Evolutionary conservation across 2,113 vertebrate genomes (phyloP), one percentile per base, ranked within the genome.

Genomic region (Callocephalon fimbriatum): DNA sequence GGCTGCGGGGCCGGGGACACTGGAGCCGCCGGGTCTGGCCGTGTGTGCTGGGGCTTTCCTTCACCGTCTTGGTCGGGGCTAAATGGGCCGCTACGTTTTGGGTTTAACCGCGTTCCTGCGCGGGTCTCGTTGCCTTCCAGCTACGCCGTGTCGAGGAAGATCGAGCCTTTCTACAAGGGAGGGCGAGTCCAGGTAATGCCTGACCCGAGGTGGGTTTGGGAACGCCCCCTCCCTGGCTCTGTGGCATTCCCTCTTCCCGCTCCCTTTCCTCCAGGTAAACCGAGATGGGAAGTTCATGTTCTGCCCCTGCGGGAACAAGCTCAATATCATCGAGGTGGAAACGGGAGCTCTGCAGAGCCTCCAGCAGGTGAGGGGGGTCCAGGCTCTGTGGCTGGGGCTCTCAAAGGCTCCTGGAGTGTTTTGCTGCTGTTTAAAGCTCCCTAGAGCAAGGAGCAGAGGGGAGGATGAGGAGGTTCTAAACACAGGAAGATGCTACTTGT

Each of bases 81-180:
- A 15, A 23, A 35, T 22, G 56, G 31, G 40, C 6, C 4, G 9
- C 56, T 9, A 15, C n/a, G 0, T 23, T 4, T 7, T 4, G 6
- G 19, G 15, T 40, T 21, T 88, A 51, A 75, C 45, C 2, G 2
- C 20, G 8, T 3, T 2, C 7, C 11, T 7, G 1, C 14, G 22
- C 11, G 1, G 37, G 3, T 61, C 5, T 62, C 40, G 51, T 4
- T 94, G 42, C 15, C 50, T 95, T 94, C 5, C 84, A 99, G 99
- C 96, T 99, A 99, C 71, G 97, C 97, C 2, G 97, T 98, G 32
- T 98, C 97, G 44, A 98, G 98, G 92, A 99, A 96, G 68, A 99
- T 99, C 7, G 99, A 99, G 35, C 99, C 99, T 12, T 99, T 99
- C 98, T 99, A 99, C 97, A 99, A 99, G 90, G 99, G 99, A 50